Conservation (phyloP, 2,113 vertebrate species). For the Neogobius melanostomus region DNA sequence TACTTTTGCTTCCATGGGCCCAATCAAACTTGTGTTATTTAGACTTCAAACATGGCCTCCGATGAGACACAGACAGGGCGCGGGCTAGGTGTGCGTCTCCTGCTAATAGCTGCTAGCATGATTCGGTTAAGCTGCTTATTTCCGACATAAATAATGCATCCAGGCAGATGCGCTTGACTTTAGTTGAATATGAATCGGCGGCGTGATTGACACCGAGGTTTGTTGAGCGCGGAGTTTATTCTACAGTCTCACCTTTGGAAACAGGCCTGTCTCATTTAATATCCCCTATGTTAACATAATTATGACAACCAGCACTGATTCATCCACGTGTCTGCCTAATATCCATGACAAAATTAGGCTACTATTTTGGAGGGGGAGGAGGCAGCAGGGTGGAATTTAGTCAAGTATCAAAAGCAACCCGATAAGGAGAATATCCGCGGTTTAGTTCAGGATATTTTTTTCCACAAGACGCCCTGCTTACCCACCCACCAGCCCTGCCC, state of each 20-base stretch:
- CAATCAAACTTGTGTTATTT: slow-evolving; percentile 76
- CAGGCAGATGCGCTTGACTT: slow-evolving; percentile 77
- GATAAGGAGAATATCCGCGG: slow-evolving; percentile 63
- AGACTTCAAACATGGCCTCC: slow-evolving; percentile 77
- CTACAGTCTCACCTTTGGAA: slow-evolving; percentile 72
- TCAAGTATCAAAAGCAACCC: slow-evolving; percentile 65
- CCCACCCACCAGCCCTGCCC: slow-evolving; percentile 61
- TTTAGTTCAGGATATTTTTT: slow-evolving; percentile 63
- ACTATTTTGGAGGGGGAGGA: slow-evolving; percentile 43
- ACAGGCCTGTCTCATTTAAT: slow-evolving; percentile 75
- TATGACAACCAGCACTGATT: slow-evolving; percentile 73
- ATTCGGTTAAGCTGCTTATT: slow-evolving; percentile 79
- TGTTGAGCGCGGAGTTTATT: slow-evolving; percentile 70
- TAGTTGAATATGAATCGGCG: slow-evolving; percentile 68
- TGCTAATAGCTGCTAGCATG: slow-evolving; percentile 77
- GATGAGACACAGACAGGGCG: slow-evolving; percentile 57
- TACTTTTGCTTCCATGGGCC: slow-evolving; percentile 64
- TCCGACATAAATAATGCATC: slow-evolving; percentile 80
- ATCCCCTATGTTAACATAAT: slow-evolving; percentile 68
- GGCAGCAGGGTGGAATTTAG: slow-evolving; percentile 51
- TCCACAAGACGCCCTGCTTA: slow-evolving; percentile 48
- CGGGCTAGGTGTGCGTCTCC: slow-evolving; percentile 71
- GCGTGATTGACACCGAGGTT: slow-evolving; percentile 74
- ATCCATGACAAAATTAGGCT: slow-evolving; percentile 74
- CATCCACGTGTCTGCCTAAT: slow-evolving; percentile 63